Conservation (phyloP, 1,140 invertebrate species). For the Berghia stephanieae region DNA sequence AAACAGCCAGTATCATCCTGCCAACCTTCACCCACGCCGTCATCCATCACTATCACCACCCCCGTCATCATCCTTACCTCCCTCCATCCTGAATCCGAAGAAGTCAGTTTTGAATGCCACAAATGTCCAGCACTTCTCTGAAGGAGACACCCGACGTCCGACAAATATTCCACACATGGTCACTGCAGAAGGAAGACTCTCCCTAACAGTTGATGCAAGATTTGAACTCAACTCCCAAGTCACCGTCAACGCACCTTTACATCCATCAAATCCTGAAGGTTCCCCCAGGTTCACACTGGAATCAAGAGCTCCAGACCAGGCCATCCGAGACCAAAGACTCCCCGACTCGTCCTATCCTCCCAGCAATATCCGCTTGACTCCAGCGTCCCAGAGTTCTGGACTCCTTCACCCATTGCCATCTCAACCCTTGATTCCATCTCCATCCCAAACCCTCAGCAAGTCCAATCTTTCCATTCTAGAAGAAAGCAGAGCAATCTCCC, state of each 20-base stretch:
- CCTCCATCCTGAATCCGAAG: background rate
- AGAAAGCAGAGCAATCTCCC: slow-evolving; percentile 52
- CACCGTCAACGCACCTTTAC: slow-evolving; percentile 27
- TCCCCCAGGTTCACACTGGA: slow-evolving; percentile 41
- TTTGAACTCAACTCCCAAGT: background rate
- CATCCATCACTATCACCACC: background rate
- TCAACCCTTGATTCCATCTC: no score
- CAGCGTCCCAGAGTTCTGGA: slow-evolving; percentile 34
- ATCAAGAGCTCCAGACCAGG: slow-evolving; percentile 37
- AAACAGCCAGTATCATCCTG: no score
- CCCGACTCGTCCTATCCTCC: slow-evolving; percentile 43
- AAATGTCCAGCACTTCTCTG: no score
- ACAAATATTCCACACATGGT: background rate
- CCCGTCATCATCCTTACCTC: background rate
- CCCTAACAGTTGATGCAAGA: background rate
- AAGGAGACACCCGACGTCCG: background rate
- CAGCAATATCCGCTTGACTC: slow-evolving; percentile 27
- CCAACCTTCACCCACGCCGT: no score
- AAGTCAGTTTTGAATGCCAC: no score
- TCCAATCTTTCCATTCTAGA: slow-evolving; percentile 54
- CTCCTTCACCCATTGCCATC: no score
- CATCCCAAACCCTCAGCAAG: slow-evolving; percentile 42
- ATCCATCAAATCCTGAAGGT: slow-evolving; percentile 35
- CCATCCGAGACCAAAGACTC: slow-evolving; percentile 46
- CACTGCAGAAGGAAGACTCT: background rate